Base-by-base conservation (phyloP, 2,888 invertebrate genomes). In the Operophtera brumata region DNA sequence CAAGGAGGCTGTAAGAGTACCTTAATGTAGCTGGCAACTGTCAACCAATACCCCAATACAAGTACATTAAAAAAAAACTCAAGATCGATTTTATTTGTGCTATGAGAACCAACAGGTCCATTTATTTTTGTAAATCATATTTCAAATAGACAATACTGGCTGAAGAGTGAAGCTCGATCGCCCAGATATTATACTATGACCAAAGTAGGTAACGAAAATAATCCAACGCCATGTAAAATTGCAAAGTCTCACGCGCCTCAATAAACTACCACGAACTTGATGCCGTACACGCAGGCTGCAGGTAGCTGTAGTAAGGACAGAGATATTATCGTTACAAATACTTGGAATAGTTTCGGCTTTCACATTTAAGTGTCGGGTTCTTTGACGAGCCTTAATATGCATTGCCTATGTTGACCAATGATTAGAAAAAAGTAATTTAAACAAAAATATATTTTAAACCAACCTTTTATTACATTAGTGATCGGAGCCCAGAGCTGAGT, bases 201-300 rank as follows among this genome's bases (percentile, higher is more conserved):
- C n/a, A n/a, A n/a, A n/a, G 20, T 20, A 20, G 20, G 20, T 20
- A 20, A 20, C 20, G 20, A 20, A 3, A 20, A 20, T 20, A 20
- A 20, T 20, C 20, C 20, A 20, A 20, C 20, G 6, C 8, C n/a
- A 20, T 11, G 3, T 30, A 11, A 14, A 10, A 32, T 40, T 40
- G 40, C 42, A 25, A 46, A 59, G 73, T 78, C 78, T 75, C 75
- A 78, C 74, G 71, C 67, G 61, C 68, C 51, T 68, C 69, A 67
- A 77, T 79, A 80, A 78, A 79, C 77, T 71, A 75, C 60, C 11
- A 54, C 47, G 50, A 68, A 77, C 77, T 75, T 74, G 74, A 77
- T 69, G 76, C 66, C 65, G 61, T 60, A 57, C 50, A 67, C 61
- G 59, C 50, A 66, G 67, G 68, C 63, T 54, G 72, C 80, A 82